Evolutionary conservation across 1,140 invertebrate species (phyloP), one percentile per base, ranked within the genome.

Genomic region (Bilobella aurantiaca): DNA sequence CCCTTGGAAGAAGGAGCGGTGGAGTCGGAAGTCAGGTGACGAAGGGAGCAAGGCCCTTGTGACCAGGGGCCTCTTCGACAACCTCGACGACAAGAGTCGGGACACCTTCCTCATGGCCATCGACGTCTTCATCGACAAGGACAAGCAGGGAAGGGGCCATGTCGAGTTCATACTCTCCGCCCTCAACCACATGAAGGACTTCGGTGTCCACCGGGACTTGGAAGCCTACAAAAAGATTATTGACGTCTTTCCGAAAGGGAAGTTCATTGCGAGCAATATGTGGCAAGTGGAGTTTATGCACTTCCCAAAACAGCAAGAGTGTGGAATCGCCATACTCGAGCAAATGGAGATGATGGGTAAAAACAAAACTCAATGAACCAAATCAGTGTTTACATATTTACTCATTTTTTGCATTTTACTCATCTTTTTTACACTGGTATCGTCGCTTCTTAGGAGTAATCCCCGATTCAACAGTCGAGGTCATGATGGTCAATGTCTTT

Each of bases 141-240:
- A 80, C 58, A 80, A 78, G 0, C 81, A 84, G 69, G 79, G 85
- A 66, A 79, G 84, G 59, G 91, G 90, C 32, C 90, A 95, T 77
- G 89, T 96, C 0, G 90, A 96, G 73, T 99, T 99, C 78, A 93
- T 98, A 69, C 87, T 91, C 75, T 82, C 88, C 1, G 93, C 94
- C 0, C 74, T 98, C 29, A 85, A 85, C 53, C 82, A 89, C 71
- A 90, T 99, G 89, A 84, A 95, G 71, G 86, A 89, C 56, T 98
- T 92, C 81, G 88, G 87, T 0, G 89, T 94, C 0, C 82, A 95
- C 53, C 86, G 88, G 75, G 95, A 99, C 79, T 73, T 98, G 16
- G 88, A 93, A 73, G 83, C 86, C 0, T 99, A 99, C 75, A 98
- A 97, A 79, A 81, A 84, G 37, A 68, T 99, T 28, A 79, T 98